These are phyloP conservation scores for Bubalus kerabau DNA, from an alignment of 2,113 vertebrate genomes.

Conservation along the genomic window DNA sequence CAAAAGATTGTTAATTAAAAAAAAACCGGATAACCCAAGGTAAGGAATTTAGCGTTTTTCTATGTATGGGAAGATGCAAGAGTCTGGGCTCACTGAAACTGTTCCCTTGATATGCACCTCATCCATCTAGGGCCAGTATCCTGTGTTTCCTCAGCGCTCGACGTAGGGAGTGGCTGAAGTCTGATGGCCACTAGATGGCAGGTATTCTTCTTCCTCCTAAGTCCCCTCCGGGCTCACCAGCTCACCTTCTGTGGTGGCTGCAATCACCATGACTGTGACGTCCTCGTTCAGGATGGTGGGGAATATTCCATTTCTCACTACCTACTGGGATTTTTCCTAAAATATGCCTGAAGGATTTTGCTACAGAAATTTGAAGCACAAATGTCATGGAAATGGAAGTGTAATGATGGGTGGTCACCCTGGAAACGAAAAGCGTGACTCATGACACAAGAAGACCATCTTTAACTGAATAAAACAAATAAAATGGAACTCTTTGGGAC, in stretches of 20 bases:
- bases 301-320: not conserved
- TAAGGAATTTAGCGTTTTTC: not conserved
- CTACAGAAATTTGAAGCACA: not conserved
- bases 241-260: not conserved
- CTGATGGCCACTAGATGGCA: not conserved
- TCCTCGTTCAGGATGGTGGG: not conserved
- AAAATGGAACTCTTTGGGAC: not conserved
- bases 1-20: not conserved
- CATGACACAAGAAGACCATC: not conserved
- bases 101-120: not conserved
- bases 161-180: not conserved
- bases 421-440: not conserved
- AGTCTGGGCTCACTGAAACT: not conserved
- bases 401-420: rapidly evolving
- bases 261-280: not conserved
- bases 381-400: not conserved
- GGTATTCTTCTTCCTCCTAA: not conserved
- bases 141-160: not conserved
- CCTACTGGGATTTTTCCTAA: not conserved
- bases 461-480: not conserved
- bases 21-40: not conserved
- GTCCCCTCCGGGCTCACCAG: not conserved
- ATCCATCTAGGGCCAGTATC: not conserved
- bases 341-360: not conserved
- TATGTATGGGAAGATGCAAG: not conserved